Evolutionary conservation across 1,140 invertebrate genomes (phyloP), one percentile per base, ranked within the genome.

Genomic region (Papilio aristodemus): DNA sequence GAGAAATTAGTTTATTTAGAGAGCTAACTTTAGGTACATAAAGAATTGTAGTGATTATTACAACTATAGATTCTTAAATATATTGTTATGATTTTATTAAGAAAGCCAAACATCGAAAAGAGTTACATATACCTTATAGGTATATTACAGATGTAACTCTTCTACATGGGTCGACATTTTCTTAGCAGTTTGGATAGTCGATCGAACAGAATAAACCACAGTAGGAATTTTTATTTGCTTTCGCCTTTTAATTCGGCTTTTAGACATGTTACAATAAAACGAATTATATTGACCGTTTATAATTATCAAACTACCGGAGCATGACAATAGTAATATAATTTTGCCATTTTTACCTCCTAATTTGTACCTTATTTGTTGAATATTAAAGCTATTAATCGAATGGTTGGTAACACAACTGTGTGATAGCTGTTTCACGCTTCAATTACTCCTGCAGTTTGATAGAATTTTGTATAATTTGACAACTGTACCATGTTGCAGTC

Each of bases 391-490:
- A 22, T 9, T 1, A 32, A 66, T 66, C 63, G 9, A 46, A 50
- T 2, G 32, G 41, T 1, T 46, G 41, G 25, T 13, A 9, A 22
- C 8, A 50, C 43, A 66, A 66, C 27, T 50, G 22, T 9, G 41
- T 66, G 63, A 66, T 41, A 66, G 63, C 27, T 66, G 41, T 36
- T 66, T 66, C 63, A 66, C 14, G 63, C 39, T 36, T 66, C 39
- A 41, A 14, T 32, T 32, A 4, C 43, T 27, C 39, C 62, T 64
- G 39, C 32, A 43, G 39, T 25, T 66, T 41, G 39, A 50, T 66
- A 41, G 41, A 32, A 25, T n/a, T 36, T 50, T 36, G 39, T 6
- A 50, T 46, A 46, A 36, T 50, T 66, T 66, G 41, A 66, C 62
- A 43, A 62, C 37, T 17, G 43, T 46, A n/a, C 37, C 39, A 19